Percentiles rank a stretch among this genome's conserved stretches.
Conservation (phyloP, 1,140 invertebrate species). For the Drosophila pallidifrons region DNA sequence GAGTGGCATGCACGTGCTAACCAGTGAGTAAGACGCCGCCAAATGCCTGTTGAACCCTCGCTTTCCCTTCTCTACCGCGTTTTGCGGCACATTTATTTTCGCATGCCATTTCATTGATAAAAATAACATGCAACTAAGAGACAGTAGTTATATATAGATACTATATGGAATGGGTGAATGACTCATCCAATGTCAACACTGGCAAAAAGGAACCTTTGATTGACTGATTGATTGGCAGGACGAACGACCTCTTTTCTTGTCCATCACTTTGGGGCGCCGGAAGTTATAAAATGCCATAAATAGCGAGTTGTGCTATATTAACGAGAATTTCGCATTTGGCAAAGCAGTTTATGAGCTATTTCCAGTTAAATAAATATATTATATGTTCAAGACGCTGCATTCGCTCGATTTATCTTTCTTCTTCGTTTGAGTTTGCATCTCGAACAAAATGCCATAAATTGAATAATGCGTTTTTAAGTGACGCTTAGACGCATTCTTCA, state of each 20-base stretch:
- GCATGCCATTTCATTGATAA: constrained; percentile 36
- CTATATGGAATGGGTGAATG: constrained; percentile 14
- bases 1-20: constrained; percentile 12
- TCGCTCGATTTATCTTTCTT: constrained; percentile 1
- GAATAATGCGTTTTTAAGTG: constrained; percentile 84
- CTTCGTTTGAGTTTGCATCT: constrained; percentile 22
- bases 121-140: constrained; percentile 36
- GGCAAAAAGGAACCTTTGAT: not conserved
- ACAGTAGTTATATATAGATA: constrained; percentile 1
- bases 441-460: constrained; percentile 56
- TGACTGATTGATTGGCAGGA: constrained; percentile 26
- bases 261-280: constrained; percentile 1
- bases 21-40: not conserved
- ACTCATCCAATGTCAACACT: constrained; percentile 33
- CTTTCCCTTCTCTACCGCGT: constrained; percentile 2
- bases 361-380: constrained; percentile 5
- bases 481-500: constrained; percentile 82
- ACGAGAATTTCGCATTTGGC: constrained; percentile 8
- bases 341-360: constrained; percentile 12
- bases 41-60: not conserved
- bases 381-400: constrained; percentile 3
- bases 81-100: constrained; percentile 41
- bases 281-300: constrained; percentile 18
- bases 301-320: not conserved
- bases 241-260: constrained; percentile 6